phyloP scores from a whole-genome alignment of 37 sponge, comb jelly and placozoan species.

The Amphimedon queenslandica region DNA sequence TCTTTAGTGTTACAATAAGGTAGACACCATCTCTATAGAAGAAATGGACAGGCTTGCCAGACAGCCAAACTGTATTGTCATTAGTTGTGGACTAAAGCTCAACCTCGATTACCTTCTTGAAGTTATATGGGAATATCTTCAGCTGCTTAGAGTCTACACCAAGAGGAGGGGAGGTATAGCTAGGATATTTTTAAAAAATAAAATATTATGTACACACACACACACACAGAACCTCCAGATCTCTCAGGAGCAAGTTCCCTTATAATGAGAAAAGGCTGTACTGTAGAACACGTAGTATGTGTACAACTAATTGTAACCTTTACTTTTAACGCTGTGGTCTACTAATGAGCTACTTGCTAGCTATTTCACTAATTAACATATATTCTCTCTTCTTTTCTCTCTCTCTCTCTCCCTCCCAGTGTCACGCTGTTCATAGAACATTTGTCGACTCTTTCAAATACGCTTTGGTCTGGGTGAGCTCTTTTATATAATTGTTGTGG shows the following conservation, averaged over 20 bases:
- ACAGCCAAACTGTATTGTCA: constrained; percentile 83
- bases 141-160: constrained; percentile 91
- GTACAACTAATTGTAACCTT: too few relatives aligned
- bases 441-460: constrained; percentile 87
- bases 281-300: constrained; percentile 96
- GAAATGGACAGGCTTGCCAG: constrained; percentile 95
- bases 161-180: constrained; percentile 88
- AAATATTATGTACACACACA: background rate
- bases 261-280: constrained; percentile 82
- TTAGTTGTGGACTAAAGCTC: constrained; percentile 90
- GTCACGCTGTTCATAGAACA: constrained; percentile 92
- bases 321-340: too few relatives aligned
- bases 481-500: too few relatives aligned
- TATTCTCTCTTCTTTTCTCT: too few relatives aligned
- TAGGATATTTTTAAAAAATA: background rate
- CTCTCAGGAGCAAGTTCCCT: constrained; percentile 80
- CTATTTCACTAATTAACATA: too few relatives aligned
- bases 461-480: constrained; percentile 95
- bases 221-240: constrained; percentile 82
- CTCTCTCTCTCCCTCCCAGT: constrained; percentile 47
- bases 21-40: constrained; percentile 93
- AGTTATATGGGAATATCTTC: constrained; percentile 87
- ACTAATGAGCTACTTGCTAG: too few relatives aligned
- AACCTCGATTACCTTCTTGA: constrained; percentile 87
- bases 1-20: constrained; percentile 89